Base-by-base conservation (phyloP, 2,113 vertebrate species). In the Leucosticte australis region DNA sequence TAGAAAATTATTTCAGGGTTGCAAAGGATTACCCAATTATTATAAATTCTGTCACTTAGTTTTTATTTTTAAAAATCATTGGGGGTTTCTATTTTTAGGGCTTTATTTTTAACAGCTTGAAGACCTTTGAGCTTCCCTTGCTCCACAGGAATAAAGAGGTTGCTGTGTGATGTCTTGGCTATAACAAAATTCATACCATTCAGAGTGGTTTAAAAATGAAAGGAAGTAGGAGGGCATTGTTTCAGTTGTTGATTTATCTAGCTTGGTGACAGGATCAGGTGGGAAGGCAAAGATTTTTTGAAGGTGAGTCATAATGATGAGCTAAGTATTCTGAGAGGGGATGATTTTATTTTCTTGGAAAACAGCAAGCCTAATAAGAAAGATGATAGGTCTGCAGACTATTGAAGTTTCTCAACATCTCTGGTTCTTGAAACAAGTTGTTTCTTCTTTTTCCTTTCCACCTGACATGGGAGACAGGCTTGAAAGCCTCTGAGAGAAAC, bases 401-500 rank as follows among this genome's bases (percentile, higher is more conserved):
- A 56, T 2, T 90, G 76, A 92, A 92, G 70, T 60, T 94, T 83
- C n/a, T 94, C 6, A 3, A 23, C 15, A 82, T 65, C 50, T 44
- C 59, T 56, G 13, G 39, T 84, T 90, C 69, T 63, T 87, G 88
- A 96, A 96, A 90, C 55, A 91, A 86, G 67, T 94, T 95, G 67
- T 94, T 95, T 90, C 67, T 88, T 94, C 73, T 92, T 94, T 44
- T 76, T 96, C 47, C 44, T 84, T 83, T 92, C 63, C 67, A 93
- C 41, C 60, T 97, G 94, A 95, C 73, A 65, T 70, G n/a, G 69
- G 23, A 92, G 76, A 94, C 26, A 71, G 56, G 15, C 52, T 80
- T 85, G 74, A 95, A 96, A 96, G 59, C 67, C 80, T 94, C 52
- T 64, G 87, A 95, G 70, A 94, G 74, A 90, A 94, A 83, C 67